phyloP scores from a whole-genome alignment of 2,888 invertebrate genomes.

The Dynastes tityus region DNA sequence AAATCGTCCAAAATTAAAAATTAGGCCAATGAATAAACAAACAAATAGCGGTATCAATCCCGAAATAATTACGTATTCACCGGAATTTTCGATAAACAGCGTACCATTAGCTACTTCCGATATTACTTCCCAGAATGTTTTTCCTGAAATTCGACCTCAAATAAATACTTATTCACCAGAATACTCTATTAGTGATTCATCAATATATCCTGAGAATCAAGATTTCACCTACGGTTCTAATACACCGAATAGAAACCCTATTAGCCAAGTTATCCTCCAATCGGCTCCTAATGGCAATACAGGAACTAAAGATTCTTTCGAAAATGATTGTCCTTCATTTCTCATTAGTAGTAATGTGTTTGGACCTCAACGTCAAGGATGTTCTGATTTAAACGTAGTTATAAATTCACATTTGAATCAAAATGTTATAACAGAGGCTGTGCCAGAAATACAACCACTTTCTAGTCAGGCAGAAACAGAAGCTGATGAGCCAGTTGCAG shows the following conservation, averaged over 20 bases:
- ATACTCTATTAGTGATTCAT: constrained; percentile 20
- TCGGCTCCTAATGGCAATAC: constrained; percentile 34
- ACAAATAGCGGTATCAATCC: constrained; percentile 56
- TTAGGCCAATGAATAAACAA: constrained; percentile 46
- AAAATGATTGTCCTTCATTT: constrained; percentile 72
- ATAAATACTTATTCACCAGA: constrained; percentile 47
- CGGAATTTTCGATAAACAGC: constrained; percentile 57
- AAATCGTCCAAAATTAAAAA: constrained; percentile 51
- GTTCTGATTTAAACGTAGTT: constrained; percentile 80
- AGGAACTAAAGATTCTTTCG: constrained; percentile 27
- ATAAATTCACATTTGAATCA: constrained; percentile 81
- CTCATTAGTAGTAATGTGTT: constrained; percentile 66
- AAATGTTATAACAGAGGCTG: constrained; percentile 63
- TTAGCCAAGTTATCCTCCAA: constrained; percentile 49
- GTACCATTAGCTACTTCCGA: neutral
- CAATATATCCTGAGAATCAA: neutral
- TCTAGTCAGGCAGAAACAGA: constrained; percentile 65
- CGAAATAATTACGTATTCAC: constrained; percentile 66
- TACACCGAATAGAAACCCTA: constrained; percentile 24
- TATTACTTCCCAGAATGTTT: neutral
- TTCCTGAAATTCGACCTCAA: constrained; percentile 39
- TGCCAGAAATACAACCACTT: constrained; percentile 62
- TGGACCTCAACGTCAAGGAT: constrained; percentile 67
- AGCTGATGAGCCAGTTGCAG: constrained; percentile 52
- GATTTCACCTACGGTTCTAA: neutral